phyloP scores from a whole-genome alignment of 2,797 vertebrate genomes.

The Anguilla obscura region DNA sequence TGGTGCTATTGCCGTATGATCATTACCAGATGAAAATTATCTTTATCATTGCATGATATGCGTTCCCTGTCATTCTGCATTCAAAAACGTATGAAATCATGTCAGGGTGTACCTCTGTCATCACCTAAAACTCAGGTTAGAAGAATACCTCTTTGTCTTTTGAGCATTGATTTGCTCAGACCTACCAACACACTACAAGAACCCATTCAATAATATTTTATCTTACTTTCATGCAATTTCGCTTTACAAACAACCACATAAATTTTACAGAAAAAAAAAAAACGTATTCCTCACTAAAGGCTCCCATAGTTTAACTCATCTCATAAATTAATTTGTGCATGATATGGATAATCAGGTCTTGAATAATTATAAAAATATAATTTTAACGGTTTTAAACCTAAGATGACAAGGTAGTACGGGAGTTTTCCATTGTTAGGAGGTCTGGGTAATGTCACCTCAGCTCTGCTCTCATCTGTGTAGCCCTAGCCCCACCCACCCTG shows the following conservation, averaged over 20 bases:
- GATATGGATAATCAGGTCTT: too few species aligned
- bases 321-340: too few species aligned
- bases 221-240: background rate
- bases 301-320: too few species aligned
- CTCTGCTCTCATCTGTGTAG: too few species aligned
- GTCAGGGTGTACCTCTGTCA: background rate
- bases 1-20: background rate
- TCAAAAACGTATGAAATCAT: background rate
- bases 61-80: background rate
- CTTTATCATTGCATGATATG: background rate
- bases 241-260: background rate
- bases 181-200: too few species aligned
- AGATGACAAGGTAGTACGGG: too few species aligned
- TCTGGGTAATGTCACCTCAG: too few species aligned
- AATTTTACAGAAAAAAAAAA: background rate
- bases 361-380: too few species aligned
- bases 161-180: constrained; percentile 2
- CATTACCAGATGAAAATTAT: background rate
- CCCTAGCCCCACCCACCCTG: too few species aligned
- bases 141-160: background rate
- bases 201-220: background rate
- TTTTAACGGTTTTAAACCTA: too few species aligned
- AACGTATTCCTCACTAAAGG: background rate
- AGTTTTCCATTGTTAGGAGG: too few species aligned
- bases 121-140: background rate